A percentile compares a stretch with the other conserved stretches of the same genome.
Conservation (phyloP, 2,888 invertebrate genomes). For the Plagodis dolabraria region DNA sequence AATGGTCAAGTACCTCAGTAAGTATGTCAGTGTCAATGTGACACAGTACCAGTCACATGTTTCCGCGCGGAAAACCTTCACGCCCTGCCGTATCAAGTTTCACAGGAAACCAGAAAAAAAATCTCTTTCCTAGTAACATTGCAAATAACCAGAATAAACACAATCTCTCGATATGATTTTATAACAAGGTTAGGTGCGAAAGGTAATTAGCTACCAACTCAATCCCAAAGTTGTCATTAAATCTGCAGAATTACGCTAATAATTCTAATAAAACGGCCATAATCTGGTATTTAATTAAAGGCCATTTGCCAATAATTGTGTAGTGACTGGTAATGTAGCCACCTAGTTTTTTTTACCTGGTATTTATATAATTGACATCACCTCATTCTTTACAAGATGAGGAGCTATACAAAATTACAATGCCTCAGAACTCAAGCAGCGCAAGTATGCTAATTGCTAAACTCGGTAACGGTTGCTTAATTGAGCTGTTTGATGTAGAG, state of each 20-base stretch:
- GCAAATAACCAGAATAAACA: constrained; percentile 12
- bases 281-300: no score
- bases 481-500: no score
- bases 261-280: background rate
- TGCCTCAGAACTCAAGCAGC: no score
- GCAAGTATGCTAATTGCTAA: no score
- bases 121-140: constrained; percentile 27
- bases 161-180: constrained; percentile 20
- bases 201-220: background rate
- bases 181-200: constrained; percentile 1
- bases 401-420: no score
- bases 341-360: no score
- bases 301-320: no score
- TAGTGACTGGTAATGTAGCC: no score
- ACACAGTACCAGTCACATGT: constrained; percentile 22
- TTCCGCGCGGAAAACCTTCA: constrained; percentile 67
- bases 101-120: constrained; percentile 44
- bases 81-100: constrained; percentile 48
- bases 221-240: background rate
- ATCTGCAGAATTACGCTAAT: background rate
- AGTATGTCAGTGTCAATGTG: constrained; percentile 52
- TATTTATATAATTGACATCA: no score
- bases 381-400: no score
- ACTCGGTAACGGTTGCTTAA: no score
- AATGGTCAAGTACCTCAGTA: constrained; percentile 18